phyloP scores from a whole-genome alignment of 2,888 invertebrate genomes.

The Leucoptera coffeella region DNA sequence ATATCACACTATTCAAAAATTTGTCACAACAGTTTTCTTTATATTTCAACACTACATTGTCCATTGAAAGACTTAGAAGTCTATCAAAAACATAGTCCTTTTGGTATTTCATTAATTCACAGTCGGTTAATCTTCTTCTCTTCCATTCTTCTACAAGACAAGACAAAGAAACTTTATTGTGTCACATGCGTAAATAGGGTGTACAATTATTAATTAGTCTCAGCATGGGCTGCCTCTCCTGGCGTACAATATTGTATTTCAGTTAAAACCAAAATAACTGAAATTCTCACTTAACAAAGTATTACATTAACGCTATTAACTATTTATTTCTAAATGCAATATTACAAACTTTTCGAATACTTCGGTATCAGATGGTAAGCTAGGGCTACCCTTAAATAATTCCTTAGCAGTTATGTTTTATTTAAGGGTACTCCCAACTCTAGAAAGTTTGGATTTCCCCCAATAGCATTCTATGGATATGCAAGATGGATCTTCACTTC shows the following conservation, averaged over 20 bases:
- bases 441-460: slow-evolving; percentile 7
- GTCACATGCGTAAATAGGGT: no score
- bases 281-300: no score
- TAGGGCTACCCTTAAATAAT: not conserved
- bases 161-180: no score
- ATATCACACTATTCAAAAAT: slow-evolving; percentile 1
- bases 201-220: no score
- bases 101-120: slow-evolving; percentile 4
- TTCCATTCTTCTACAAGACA: slow-evolving; percentile 1
- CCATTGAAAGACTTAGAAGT: slow-evolving; percentile 1
- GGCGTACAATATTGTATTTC: no score
- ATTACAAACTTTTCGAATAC: not conserved
- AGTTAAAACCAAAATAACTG: no score
- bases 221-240: no score
- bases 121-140: slow-evolving; percentile 1
- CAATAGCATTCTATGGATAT: slow-evolving; percentile 8
- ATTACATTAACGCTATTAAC: no score
- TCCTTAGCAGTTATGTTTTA: slow-evolving; percentile 7
- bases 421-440: slow-evolving; percentile 6
- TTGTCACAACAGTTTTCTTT: not conserved
- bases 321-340: no score
- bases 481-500: slow-evolving; percentile 7
- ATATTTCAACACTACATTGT: slow-evolving; percentile 1
- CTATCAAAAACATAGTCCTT: slow-evolving; percentile 1
- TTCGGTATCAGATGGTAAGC: not conserved